phyloP scores from a whole-genome alignment of 2,113 vertebrate species.

The Siniperca chuatsi region DNA sequence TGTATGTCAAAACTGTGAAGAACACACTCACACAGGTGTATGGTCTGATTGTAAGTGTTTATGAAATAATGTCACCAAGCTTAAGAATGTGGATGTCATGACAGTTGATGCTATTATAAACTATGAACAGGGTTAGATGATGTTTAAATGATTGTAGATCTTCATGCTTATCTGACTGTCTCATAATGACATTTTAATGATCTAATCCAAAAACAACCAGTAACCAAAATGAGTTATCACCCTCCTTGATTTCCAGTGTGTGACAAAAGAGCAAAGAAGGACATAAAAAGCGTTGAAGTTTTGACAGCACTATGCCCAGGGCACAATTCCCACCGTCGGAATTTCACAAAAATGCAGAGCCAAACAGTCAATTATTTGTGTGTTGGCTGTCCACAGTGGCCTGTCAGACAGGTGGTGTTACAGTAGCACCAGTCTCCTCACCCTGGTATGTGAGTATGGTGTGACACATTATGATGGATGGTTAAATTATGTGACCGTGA shows the following conservation, averaged over 20 bases:
- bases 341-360: constrained; percentile 72
- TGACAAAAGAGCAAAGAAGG: constrained; percentile 10
- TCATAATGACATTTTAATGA: neutral
- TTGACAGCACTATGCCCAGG: neutral
- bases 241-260: constrained; percentile 12
- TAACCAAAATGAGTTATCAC: constrained; percentile 51
- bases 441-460: constrained; percentile 39
- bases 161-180: constrained; percentile 12
- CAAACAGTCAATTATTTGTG: constrained; percentile 58
- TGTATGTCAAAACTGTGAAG: constrained; percentile 73
- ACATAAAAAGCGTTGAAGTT: neutral
- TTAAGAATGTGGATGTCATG: constrained; percentile 50
- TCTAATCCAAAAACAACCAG: constrained; percentile 42
- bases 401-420: constrained; percentile 67
- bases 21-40: constrained; percentile 51
- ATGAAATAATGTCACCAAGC: constrained; percentile 51
- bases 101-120: constrained; percentile 35
- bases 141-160: constrained; percentile 46
- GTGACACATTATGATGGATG: constrained; percentile 53
- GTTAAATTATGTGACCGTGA: constrained; percentile 40
- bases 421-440: constrained; percentile 50
- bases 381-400: constrained; percentile 19
- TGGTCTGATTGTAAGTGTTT: constrained; percentile 65
- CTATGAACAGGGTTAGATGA: constrained; percentile 28
- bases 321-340: constrained; percentile 36